Evolutionary conservation across 2,888 invertebrate genomes (phyloP).

Genomic region (Sisyra nigra): DNA sequence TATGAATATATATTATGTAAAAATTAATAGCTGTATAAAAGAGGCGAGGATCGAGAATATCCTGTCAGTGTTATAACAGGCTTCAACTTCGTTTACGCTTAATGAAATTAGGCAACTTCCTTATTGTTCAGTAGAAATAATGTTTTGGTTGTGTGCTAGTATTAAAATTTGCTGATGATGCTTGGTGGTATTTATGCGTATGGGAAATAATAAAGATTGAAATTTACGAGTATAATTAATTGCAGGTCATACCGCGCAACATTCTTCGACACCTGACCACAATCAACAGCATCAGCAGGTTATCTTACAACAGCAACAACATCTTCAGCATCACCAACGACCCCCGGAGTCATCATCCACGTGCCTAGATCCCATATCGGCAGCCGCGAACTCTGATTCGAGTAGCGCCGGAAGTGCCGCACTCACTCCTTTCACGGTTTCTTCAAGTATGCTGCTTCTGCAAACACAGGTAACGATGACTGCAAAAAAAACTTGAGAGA

Average conservation of each 20-base stretch:
- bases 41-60: neutral
- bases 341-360: slow-evolving; percentile 43
- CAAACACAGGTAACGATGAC: slow-evolving; percentile 63
- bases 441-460: slow-evolving; percentile 85
- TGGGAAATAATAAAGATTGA: neutral
- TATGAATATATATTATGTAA: slow-evolving; percentile 1
- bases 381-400: slow-evolving; percentile 38
- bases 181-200: neutral
- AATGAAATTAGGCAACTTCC: too few relatives aligned
- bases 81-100: too few relatives aligned
- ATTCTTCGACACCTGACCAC: slow-evolving; percentile 13
- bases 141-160: neutral
- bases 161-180: too few relatives aligned
- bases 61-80: neutral
- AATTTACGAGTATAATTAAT: neutral
- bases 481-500: too few relatives aligned
- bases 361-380: slow-evolving; percentile 29
- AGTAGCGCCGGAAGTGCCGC: slow-evolving; percentile 40
- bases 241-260: slow-evolving; percentile 13
- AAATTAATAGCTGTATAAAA: neutral
- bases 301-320: slow-evolving; percentile 9
- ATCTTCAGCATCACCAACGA: slow-evolving; percentile 31
- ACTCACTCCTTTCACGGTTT: slow-evolving; percentile 37
- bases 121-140: too few relatives aligned
- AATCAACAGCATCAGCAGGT: slow-evolving; percentile 12